These are phyloP conservation scores for Psittacula echo DNA, from an alignment of 2,797 vertebrate genomes.

Conservation along the genomic window DNA sequence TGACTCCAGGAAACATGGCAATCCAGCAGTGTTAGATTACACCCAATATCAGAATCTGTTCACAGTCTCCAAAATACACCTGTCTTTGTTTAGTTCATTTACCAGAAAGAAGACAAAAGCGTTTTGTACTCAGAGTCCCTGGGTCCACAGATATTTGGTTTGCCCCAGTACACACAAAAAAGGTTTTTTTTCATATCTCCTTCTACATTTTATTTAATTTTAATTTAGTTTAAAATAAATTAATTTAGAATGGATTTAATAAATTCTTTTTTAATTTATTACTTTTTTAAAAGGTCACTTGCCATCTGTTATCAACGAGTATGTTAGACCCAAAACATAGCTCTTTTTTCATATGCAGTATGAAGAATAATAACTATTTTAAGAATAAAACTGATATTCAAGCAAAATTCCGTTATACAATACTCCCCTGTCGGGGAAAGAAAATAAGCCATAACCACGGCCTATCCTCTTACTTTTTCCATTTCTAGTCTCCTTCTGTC, in stretches of 20 bases:
- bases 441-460: constrained; percentile 24
- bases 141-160: not conserved
- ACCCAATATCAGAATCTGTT: not conserved
- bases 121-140: not conserved
- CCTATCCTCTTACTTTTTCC: constrained; percentile 59
- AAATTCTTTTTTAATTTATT: not conserved
- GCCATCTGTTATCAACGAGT: not conserved
- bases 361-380: constrained; percentile 61
- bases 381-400: constrained; percentile 52
- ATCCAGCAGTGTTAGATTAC: not conserved
- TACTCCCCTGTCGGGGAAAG: constrained; percentile 44
- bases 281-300: not conserved
- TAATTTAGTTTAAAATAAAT: not conserved
- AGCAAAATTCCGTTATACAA: constrained; percentile 51
- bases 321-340: not conserved
- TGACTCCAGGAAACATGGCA: not conserved
- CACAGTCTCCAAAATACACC: not conserved
- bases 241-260: not conserved
- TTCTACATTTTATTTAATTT: not conserved
- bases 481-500: constrained; percentile 26
- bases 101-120: not conserved
- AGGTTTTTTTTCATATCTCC: accelerated
- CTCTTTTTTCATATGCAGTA: constrained; percentile 44
- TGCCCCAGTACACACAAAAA: not conserved
- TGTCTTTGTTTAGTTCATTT: not conserved